Conservation (phyloP, 35 echinoderm and acorn worm species). For the Stichopus chloronotus region DNA sequence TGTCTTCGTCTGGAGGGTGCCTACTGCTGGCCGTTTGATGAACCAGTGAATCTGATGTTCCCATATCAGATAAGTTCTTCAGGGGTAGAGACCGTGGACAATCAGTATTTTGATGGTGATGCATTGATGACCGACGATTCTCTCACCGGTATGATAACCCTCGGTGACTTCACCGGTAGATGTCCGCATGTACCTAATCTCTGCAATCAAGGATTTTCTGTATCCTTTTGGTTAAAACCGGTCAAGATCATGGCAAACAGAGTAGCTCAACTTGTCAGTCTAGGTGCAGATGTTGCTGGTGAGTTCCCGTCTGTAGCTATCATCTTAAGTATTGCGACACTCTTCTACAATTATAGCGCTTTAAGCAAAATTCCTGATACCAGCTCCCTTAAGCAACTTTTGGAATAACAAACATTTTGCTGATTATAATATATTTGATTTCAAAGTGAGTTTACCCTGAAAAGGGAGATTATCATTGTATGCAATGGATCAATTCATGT, state of each 20-base stretch:
- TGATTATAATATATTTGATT: no score
- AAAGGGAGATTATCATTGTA: no score
- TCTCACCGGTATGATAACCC: neutral
- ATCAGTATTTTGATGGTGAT: neutral
- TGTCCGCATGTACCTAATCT: slow-evolving; percentile 48
- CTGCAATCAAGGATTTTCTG: slow-evolving; percentile 37
- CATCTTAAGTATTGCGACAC: neutral
- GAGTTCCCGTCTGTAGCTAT: neutral
- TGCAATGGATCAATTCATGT: no score
- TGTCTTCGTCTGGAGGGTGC: slow-evolving; percentile 27
- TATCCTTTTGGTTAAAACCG: slow-evolving; percentile 58
- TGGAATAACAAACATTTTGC: no score
- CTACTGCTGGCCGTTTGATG: slow-evolving; percentile 41
- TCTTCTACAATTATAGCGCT: neutral
- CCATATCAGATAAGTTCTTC: neutral
- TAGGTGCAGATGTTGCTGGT: slow-evolving; percentile 43
- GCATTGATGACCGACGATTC: slow-evolving; percentile 12
- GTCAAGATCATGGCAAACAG: neutral
- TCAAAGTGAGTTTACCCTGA: no score
- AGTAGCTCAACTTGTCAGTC: neutral
- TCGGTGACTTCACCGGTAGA: slow-evolving; percentile 44
- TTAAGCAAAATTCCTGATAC: no score
- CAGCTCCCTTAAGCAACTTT: no score
- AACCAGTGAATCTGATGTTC: slow-evolving; percentile 6
- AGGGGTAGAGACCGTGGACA: slow-evolving; percentile 19